These are phyloP conservation scores for Equus przewalskii DNA, from an alignment of 2,113 vertebrate genomes.

Conservation along the genomic window DNA sequence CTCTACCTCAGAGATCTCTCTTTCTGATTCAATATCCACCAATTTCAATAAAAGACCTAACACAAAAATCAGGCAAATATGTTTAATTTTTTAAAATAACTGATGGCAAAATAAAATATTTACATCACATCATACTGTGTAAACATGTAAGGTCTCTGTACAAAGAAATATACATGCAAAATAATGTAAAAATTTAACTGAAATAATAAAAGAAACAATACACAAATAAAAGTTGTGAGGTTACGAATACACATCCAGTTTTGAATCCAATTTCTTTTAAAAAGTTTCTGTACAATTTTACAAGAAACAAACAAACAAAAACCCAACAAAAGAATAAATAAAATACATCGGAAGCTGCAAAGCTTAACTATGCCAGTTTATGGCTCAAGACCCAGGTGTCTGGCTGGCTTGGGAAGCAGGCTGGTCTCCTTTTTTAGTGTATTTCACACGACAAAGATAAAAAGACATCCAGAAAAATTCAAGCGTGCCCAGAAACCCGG, in stretches of 20 bases:
- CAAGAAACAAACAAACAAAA: conserved; percentile 88
- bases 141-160: conserved; percentile 95
- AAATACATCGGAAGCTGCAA: conserved; percentile 88
- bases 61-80: conserved; percentile 89
- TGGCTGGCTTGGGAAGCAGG: conserved; percentile 77
- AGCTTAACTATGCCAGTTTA: conserved; percentile 85
- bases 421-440: conserved; percentile 76
- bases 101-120: conserved; percentile 97
- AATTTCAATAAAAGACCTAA: conserved; percentile 79
- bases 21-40: neutral
- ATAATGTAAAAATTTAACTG: conserved; percentile 92
- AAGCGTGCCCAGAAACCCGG: conserved; percentile 80
- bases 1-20: neutral
- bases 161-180: conserved; percentile 99
- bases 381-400: conserved; percentile 86
- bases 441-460: conserved; percentile 84
- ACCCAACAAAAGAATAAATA: conserved; percentile 89
- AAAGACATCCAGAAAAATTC: conserved; percentile 83
- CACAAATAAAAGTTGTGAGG: conserved; percentile 90
- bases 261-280: conserved; percentile 88
- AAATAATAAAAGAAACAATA: conserved; percentile 92
- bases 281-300: conserved; percentile 97
- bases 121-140: conserved; percentile 96
- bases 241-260: conserved; percentile 94
- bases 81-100: conserved; percentile 98